These are phyloP conservation scores for Elysia crispata DNA, from an alignment of 2,888 invertebrate genomes.

Conservation along the genomic window DNA sequence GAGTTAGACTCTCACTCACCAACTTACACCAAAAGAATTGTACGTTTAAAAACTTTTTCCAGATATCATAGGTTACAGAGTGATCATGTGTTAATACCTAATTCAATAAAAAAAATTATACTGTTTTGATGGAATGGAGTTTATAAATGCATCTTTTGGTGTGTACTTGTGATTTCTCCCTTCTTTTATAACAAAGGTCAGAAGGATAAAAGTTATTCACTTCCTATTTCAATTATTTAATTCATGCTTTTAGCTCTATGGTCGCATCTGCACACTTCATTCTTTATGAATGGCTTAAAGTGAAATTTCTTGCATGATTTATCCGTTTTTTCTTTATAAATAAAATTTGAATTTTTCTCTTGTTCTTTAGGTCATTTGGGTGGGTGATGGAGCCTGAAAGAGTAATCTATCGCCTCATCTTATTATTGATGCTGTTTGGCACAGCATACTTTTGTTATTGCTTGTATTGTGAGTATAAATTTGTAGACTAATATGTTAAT, in stretches of 20 bases:
- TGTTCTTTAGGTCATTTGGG: neutral
- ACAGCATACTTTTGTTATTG: slow-evolving; percentile 48
- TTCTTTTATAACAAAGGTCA: too few species aligned
- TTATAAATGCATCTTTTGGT: too few species aligned
- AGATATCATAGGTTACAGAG: too few species aligned
- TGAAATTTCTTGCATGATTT: neutral
- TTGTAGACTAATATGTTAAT: neutral
- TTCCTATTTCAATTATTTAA: too few species aligned
- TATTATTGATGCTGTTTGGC: slow-evolving; percentile 41
- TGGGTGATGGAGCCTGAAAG: slow-evolving; percentile 38
- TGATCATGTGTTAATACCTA: neutral
- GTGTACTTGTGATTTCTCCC: too few species aligned
- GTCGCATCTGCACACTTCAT: neutral
- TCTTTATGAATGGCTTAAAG: neutral
- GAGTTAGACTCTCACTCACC: too few species aligned
- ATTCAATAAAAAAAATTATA: too few species aligned
- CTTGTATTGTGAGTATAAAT: slow-evolving; percentile 48
- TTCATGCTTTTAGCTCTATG: too few species aligned
- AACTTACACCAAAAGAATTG: too few species aligned
- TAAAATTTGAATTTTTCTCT: neutral
- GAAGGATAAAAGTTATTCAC: too few species aligned
- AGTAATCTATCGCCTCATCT: slow-evolving; percentile 40
- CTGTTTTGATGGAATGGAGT: too few species aligned
- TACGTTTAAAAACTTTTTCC: too few species aligned
- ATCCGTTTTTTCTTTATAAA: neutral